Base-by-base conservation (phyloP, 2,888 invertebrate species). In the Parnassius smintheus region DNA sequence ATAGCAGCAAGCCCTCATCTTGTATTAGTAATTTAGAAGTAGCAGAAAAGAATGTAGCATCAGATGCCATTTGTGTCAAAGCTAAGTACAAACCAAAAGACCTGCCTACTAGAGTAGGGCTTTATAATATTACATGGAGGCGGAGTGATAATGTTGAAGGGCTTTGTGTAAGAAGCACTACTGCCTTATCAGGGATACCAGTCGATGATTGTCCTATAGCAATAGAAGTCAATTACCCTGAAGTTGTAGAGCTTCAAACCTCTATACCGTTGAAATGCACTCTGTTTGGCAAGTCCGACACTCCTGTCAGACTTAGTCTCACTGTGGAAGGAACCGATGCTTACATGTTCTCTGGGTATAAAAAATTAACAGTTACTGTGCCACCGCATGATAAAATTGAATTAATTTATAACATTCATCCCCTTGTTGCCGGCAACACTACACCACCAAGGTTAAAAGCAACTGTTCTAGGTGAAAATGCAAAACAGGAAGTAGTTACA, bases 281-380 rank as follows among this genome's bases (percentile, higher is more conserved):
- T 68, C 86, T 98, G 61, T 92, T 93, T 76, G 97, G 97, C 77
- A 94, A 95, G 71, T 95, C 96, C 0, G 91, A 92, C 55, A 93
- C 92, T 65, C 93, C 97, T 49, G 93, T 96, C 64, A 94, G 96
- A 66, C 87, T 97, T 46, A 94, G 94, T 72, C 86, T 97, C 49
- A 93, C 93, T 59, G 95, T 97, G 88, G 97, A 97, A 72, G 94
- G 95, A 9, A 96, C 95, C 65, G 98, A 98, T 82, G 96, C 96
- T 50, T 98, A 98, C 82, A 98, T 98, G 96, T 98, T 97, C 88
- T 95, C 98, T 65, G 98, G 98, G 2, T 97, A 98, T 77, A 98
- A 97, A 88, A 97, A 98, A 93, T 95, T 92, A 70, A 88, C 90
- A 48, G 85, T 93, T 18, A 93, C 93, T 13, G 85, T 94, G 61